A percentile compares a stretch with the other conserved stretches of the same genome.
Evolutionary conservation across 2,888 invertebrate genomes (phyloP).

Genomic region (Ochropleura leucogaster): DNA sequence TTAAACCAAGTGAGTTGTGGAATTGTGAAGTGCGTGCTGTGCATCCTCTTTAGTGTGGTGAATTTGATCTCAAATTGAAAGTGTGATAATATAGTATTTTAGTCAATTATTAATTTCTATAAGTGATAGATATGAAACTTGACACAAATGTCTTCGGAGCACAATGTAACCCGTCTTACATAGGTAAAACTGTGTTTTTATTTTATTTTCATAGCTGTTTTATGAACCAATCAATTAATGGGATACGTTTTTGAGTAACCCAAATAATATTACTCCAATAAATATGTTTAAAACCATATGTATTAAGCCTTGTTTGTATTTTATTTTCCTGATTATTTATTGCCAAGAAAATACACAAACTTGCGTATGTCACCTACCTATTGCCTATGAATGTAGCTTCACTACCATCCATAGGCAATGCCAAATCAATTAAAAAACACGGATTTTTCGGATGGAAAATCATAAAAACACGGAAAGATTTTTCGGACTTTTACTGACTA

Average conservation of each 20-base stretch:
- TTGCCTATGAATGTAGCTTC: not conserved
- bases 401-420: not conserved
- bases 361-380: not conserved
- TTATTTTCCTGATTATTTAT: not conserved
- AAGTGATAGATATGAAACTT: conserved; percentile 53
- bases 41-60: conserved; percentile 24
- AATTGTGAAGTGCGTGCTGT: conserved; percentile 47
- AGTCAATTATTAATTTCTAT: conserved; percentile 3
- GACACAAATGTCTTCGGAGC: conserved; percentile 31
- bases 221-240: not conserved
- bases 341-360: not conserved
- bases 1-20: conserved; percentile 25
- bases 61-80: conserved; percentile 48
- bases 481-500: too few relatives aligned
- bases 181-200: conserved; percentile 24
- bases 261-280: not conserved
- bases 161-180: conserved; percentile 21
- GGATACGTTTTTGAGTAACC: not conserved
- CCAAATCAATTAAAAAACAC: too few relatives aligned
- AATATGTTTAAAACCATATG: not conserved
- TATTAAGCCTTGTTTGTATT: too few relatives aligned
- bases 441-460: too few relatives aligned
- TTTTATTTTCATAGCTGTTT: not conserved
- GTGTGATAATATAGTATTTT: conserved; percentile 28
- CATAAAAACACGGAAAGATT: too few relatives aligned